Percentiles rank a stretch among this genome's conserved stretches.
These are phyloP conservation scores for Jordanella pulchra DNA, from an alignment of 2,797 vertebrate genomes.

Conservation along the genomic window DNA sequence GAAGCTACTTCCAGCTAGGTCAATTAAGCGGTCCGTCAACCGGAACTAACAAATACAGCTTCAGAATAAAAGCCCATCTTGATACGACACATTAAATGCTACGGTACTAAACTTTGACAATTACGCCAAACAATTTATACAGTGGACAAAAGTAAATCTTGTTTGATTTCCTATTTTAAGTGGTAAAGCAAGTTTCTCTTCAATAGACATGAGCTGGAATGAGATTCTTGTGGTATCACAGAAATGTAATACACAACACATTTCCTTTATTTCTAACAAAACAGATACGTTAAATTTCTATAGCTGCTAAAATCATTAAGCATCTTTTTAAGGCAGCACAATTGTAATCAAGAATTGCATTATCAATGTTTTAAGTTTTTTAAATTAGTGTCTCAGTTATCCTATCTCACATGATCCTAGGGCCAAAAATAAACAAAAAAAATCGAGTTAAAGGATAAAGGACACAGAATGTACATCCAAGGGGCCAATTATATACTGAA, in stretches of 20 bases:
- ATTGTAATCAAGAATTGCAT: no score
- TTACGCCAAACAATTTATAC: no score
- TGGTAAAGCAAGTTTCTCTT: neutral
- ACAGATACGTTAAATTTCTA: neutral
- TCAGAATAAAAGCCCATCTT: conserved; percentile 40
- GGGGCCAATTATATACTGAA: no score
- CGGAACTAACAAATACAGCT: conserved; percentile 10
- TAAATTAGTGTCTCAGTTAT: no score
- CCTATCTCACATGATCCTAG: no score
- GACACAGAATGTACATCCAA: no score
- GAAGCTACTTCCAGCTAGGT: conserved; percentile 25
- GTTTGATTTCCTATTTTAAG: neutral
- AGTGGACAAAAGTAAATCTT: neutral
- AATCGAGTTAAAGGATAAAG: no score
- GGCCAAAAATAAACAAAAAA: no score
- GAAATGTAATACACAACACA: neutral
- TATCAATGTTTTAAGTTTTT: no score
- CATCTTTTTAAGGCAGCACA: no score
- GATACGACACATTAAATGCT: neutral
- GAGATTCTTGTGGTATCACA: neutral
- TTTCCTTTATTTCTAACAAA: neutral
- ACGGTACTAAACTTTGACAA: no score
- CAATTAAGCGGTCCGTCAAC: rapidly evolving
- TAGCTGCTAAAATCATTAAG: neutral
- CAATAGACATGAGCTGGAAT: neutral